phyloP scores from a whole-genome alignment of 2,888 invertebrate species.

The Unio delphinus region DNA sequence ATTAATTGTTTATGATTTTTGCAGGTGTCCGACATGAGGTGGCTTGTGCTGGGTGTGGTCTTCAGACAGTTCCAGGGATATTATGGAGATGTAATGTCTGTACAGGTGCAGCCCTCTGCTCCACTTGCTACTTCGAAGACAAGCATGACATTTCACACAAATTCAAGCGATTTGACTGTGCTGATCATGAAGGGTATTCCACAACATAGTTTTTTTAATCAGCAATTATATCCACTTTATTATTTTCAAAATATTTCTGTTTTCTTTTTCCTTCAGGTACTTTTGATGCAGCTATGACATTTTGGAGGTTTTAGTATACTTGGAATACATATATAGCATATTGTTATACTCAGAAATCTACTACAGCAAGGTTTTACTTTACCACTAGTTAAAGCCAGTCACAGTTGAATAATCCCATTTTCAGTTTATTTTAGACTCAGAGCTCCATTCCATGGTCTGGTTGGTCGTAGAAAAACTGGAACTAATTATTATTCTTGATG shows the following conservation, averaged over 20 bases:
- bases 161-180: slow-evolving; percentile 17
- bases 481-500: too few species aligned
- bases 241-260: too few species aligned
- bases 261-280: background rate
- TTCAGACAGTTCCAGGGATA: slow-evolving; percentile 16
- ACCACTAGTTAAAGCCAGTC: too few species aligned
- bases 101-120: slow-evolving; percentile 20
- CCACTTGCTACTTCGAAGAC: slow-evolving; percentile 27
- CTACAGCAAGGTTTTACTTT: too few species aligned
- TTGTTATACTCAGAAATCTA: too few species aligned
- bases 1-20: slow-evolving; percentile 46
- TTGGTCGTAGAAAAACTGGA: too few species aligned
- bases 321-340: too few species aligned
- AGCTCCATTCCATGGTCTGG: too few species aligned
- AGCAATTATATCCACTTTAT: background rate
- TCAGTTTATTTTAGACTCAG: too few species aligned
- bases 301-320: too few species aligned
- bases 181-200: slow-evolving; percentile 17
- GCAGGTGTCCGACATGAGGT: slow-evolving; percentile 23
- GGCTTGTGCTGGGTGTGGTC: slow-evolving; percentile 16
- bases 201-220: background rate
- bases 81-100: slow-evolving; percentile 23
- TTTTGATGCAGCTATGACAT: background rate
- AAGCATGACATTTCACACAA: slow-evolving; percentile 21
- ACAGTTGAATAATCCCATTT: too few species aligned